Base-by-base conservation (phyloP, 2,113 vertebrate species). In the Tichodroma muraria region DNA sequence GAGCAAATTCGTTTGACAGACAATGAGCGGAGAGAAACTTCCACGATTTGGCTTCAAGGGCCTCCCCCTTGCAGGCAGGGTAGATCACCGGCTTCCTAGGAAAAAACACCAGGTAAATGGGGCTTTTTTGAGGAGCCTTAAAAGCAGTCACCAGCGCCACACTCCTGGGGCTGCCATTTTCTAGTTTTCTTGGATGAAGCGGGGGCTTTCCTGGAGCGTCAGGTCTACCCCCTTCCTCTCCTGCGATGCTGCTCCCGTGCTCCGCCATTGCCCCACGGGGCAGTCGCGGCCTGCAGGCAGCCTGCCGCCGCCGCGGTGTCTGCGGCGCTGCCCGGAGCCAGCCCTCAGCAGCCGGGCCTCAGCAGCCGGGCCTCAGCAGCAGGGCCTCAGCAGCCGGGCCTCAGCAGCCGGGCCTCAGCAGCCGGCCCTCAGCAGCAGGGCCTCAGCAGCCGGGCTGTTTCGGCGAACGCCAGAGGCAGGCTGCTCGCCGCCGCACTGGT, bases 121-220 rank as follows among this genome's bases (percentile, higher is more conserved):
- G 52, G 27, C 63, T 38, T 31, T 33, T 24, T 47, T 30, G 27
- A 66, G 61, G 33, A 37, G 50, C 16, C 21, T 45, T 33, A 56
- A 47, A 80, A 56, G 15, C 38, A 24, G 8, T 24, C 35, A 54
- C 20, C 38, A 45, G 40, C 1, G 0, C 33, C 40, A 31, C 17
- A 37, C 6, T 12, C 17, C n/a, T 16, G 18, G 13, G 10, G 22
- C 40, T 56, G n/a, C 8, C 21, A 17, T 38, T 47, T 56, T 56
- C 40, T 30, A 6, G 9, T 44, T 35, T 54, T 10, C 52, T 45
- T 31, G 13, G 21, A 37, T 2, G 8, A 65, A 65, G 15, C 2
- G 0, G 13, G 14, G 18, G 10, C 30, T 78, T 2, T 0, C 45
- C 37, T n/a, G 33, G 38, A 54, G 15, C 9, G 0, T 54, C 40